A percentile compares a stretch with the other conserved stretches of the same genome.
phyloP scores from a whole-genome alignment of 2,113 vertebrate species.

The Limnothrissa miodon region DNA sequence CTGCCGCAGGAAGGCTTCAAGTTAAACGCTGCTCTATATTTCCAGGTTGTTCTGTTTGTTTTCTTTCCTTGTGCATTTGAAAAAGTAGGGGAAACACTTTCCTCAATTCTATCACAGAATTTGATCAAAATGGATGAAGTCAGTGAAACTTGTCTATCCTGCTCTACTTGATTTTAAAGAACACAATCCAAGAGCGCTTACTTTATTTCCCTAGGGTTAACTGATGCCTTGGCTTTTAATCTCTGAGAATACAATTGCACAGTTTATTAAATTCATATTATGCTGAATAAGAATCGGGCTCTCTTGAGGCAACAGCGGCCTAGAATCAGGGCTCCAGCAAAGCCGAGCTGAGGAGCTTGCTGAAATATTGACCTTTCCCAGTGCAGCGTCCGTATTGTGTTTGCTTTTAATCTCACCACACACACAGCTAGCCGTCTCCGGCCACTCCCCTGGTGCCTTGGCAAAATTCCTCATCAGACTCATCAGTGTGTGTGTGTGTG shows the following conservation, averaged over 20 bases:
- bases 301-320: neutral
- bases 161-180: conserved; percentile 31
- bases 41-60: conserved; percentile 54
- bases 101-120: neutral
- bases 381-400: neutral
- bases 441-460: neutral
- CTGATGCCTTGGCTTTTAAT: neutral
- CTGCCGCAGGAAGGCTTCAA: conserved; percentile 51
- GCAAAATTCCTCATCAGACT: neutral
- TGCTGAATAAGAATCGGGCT: neutral
- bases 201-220: neutral
- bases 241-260: neutral
- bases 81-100: conserved; percentile 49
- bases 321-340: neutral
- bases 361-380: conserved; percentile 29
- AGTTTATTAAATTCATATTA: neutral
- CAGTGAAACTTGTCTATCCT: neutral
- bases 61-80: conserved; percentile 56
- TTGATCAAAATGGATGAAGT: neutral
- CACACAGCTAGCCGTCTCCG: neutral
- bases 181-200: too few species aligned
- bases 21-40: conserved; percentile 53
- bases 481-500: neutral
- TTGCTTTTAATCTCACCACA: neutral
- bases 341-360: conserved; percentile 30